phyloP scores from a whole-genome alignment of 2,113 vertebrate species.

The Bos taurus region DNA sequence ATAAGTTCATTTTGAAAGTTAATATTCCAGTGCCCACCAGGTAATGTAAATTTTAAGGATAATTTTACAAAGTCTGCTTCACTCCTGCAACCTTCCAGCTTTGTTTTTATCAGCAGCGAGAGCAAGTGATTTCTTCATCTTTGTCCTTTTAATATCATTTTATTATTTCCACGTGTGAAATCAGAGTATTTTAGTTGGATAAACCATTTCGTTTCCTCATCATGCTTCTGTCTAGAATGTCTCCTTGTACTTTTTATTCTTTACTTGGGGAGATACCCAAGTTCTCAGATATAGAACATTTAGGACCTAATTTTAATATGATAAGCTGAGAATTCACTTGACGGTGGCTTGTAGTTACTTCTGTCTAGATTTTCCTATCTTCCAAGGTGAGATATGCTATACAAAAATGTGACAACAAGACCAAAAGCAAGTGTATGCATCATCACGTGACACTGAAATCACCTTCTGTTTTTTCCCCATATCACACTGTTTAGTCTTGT shows the following conservation, averaged over 20 bases:
- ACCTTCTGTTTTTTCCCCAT: background rate
- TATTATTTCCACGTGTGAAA: constrained; percentile 37
- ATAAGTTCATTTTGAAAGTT: background rate
- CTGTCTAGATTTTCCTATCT: background rate
- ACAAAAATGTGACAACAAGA: background rate
- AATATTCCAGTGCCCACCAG: background rate
- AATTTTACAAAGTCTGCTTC: background rate
- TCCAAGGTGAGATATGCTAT: background rate
- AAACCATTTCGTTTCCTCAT: background rate
- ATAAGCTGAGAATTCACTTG: background rate
- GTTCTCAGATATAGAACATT: constrained; percentile 38
- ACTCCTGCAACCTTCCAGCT: background rate
- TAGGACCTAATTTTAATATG: background rate
- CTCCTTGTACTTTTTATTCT: constrained; percentile 48
- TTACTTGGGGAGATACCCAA: constrained; percentile 46
- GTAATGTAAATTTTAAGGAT: background rate
- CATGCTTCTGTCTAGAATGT: background rate
- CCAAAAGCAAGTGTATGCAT: background rate
- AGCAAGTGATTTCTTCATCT: background rate
- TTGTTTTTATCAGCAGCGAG: background rate
- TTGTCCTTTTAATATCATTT: background rate
- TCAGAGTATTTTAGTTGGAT: constrained; percentile 46
- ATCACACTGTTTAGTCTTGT: background rate
- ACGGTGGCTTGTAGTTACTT: background rate
- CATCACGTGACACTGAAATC: background rate